Evolutionary conservation across 2,113 vertebrate species (phyloP).

Genomic region (Phalacrocorax pelagicus): DNA sequence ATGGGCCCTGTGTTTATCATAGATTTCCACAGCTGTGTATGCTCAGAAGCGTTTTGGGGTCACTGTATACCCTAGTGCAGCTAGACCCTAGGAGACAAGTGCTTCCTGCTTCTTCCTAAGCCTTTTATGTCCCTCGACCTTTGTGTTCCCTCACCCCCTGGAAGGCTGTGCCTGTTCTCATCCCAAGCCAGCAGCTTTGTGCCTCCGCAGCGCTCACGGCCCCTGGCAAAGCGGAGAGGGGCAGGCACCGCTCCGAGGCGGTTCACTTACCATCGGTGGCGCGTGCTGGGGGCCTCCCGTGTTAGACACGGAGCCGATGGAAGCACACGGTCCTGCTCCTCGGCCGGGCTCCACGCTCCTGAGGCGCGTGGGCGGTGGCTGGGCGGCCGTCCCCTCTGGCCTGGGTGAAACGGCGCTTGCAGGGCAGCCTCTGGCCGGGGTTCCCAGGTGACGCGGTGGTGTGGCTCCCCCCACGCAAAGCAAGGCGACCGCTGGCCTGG

Average conservation of each 20-base stretch:
- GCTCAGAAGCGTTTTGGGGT: not conserved
- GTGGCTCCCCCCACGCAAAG: not conserved
- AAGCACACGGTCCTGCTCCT: rapidly evolving
- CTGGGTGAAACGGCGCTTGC: rapidly evolving
- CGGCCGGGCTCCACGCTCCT: not conserved
- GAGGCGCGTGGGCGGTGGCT: rapidly evolving
- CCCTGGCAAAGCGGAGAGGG: not conserved
- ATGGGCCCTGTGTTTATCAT: rapidly evolving
- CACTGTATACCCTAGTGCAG: not conserved
- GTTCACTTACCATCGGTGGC: not conserved
- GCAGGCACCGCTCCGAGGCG: not conserved
- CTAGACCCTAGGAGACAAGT: not conserved
- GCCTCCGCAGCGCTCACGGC: not conserved
- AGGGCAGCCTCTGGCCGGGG: too few species aligned
- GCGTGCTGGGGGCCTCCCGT: rapidly evolving
- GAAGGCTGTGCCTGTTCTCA: not conserved
- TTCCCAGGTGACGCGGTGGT: rapidly evolving
- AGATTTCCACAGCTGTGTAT: not conserved
- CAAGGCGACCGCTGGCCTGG: not conserved
- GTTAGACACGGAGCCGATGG: rapidly evolving
- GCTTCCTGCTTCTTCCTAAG: not conserved
- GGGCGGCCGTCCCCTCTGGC: rapidly evolving
- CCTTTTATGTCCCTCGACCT: not conserved
- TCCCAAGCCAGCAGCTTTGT: not conserved
- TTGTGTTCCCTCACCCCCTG: not conserved